These are phyloP conservation scores for Mormyrus hasselquistii DNA, from an alignment of 2,797 vertebrate species.

Conservation along the genomic window DNA sequence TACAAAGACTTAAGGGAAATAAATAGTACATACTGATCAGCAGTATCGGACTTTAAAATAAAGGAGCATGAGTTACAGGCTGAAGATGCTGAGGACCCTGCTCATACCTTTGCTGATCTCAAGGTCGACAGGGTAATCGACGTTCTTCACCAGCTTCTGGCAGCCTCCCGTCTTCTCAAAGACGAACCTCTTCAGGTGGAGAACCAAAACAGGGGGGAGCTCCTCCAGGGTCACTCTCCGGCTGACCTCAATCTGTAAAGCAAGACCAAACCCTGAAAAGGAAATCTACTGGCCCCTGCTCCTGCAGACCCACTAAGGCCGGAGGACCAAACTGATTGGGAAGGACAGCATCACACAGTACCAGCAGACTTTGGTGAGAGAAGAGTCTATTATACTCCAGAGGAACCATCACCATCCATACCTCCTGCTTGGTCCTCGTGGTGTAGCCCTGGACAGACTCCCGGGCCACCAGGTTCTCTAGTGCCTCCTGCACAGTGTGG, in stretches of 20 bases:
- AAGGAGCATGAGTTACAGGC: neutral
- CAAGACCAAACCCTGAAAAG: neutral
- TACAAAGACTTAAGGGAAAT: neutral
- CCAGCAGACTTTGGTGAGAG: neutral
- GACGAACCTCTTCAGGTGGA: slow-evolving; percentile 94
- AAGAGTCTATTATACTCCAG: neutral
- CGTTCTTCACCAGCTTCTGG: slow-evolving; percentile 92
- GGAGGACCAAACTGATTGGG: neutral
- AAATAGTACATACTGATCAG: neutral
- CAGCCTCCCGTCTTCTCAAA: slow-evolving; percentile 98
- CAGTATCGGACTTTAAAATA: neutral
- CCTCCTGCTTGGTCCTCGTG: slow-evolving; percentile 96
- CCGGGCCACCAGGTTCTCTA: slow-evolving; percentile 89
- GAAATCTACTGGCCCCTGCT: neutral
- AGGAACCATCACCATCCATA: slow-evolving; percentile 36
- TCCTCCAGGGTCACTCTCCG: slow-evolving; percentile 91
- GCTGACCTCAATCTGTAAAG: slow-evolving; percentile 86
- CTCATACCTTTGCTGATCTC: slow-evolving; percentile 95
- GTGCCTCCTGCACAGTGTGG: slow-evolving; percentile 89
- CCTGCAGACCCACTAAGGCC: neutral
- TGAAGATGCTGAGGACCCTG: neutral
- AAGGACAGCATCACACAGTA: neutral
- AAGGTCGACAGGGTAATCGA: slow-evolving; percentile 94
- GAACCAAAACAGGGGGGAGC: slow-evolving; percentile 87
- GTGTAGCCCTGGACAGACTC: slow-evolving; percentile 97